Conservation (phyloP, 1,140 invertebrate genomes). For the Habropoda laboriosa region DNA sequence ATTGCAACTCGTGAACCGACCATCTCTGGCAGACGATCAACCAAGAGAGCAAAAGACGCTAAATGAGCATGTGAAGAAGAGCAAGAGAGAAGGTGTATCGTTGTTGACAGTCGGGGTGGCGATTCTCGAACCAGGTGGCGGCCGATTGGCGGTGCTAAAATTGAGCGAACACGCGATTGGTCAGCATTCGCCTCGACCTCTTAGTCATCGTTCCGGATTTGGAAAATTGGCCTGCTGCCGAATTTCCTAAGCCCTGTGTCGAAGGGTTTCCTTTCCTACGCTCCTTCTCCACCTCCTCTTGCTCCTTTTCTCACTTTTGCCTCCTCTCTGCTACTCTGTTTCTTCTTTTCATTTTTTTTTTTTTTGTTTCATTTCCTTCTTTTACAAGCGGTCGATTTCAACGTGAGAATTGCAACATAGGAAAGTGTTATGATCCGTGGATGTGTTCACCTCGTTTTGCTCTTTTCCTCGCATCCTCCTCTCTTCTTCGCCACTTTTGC, state of each 20-base stretch:
- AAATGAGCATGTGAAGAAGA: background rate
- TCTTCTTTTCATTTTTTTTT: conserved; percentile 1
- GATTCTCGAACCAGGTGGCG: conserved; percentile 58
- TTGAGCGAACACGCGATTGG: conserved; percentile 57
- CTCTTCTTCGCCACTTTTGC: too few relatives aligned
- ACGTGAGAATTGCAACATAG: too few relatives aligned
- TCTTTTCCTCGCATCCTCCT: too few relatives aligned
- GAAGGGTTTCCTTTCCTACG: conserved; percentile 55
- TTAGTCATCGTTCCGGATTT: conserved; percentile 73
- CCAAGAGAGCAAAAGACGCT: conserved; percentile 5
- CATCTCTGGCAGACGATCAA: conserved; percentile 26
- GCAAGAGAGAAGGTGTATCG: conserved; percentile 17
- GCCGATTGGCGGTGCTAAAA: conserved; percentile 67
- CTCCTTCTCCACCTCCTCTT: conserved; percentile 33
- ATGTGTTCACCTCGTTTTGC: too few relatives aligned
- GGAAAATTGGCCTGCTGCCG: conserved; percentile 71
- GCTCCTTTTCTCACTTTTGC: conserved; percentile 1
- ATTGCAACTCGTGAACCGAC: background rate
- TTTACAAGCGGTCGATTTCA: too few relatives aligned
- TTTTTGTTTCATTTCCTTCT: background rate
- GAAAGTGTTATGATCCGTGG: too few relatives aligned
- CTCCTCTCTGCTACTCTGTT: background rate
- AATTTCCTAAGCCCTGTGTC: conserved; percentile 66
- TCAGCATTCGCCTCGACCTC: conserved; percentile 35
- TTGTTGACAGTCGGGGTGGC: conserved; percentile 65